Evolutionary conservation across 2,888 invertebrate genomes (phyloP), one percentile per base, ranked within the genome.

Genomic region (Acrobasis repandana): DNA sequence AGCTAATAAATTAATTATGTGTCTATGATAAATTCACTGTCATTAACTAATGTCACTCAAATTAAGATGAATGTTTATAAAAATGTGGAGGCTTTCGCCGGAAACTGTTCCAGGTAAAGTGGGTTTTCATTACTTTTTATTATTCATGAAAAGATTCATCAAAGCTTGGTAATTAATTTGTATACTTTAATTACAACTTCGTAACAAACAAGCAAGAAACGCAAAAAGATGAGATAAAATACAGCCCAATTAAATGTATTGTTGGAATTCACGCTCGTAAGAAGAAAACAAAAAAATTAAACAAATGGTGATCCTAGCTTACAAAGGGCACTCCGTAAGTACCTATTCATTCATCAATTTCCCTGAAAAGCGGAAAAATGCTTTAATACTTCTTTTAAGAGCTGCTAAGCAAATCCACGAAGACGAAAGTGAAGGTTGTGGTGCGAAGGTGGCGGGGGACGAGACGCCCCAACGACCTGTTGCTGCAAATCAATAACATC

Each of bases 401-500:
- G 52, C 60, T 50, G 69, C 68, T 66, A 71, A 69, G 66, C 68
- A 67, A 71, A 72, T 75, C 70, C 70, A 76, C 63, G 76, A 80
- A 81, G 85, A 82, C 65, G 73, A 77, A 85, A 83, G 82, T 80
- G 81, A 85, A 83, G 79, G 79, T 67, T 61, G 63, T 82, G 75
- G 70, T 77, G 72, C 70, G 73, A 74, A 70, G 77, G 68, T 63
- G 43, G 83, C 75, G 84, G 80, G 85, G 88, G 80, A 74, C 74
- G 84, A 72, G 80, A 77, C 85, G 79, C 87, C 89, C 85, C 82
- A 83, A 68, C 86, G 79, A 90, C 90, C 86, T 91, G 91, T 91
- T 86, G 90, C 79, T 75, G 72, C 76, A 85, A 90, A 91, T 91
- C 91, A 90, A 91, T 91, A 91, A 80, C 77, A 86, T 78, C 82